Evolutionary conservation across 1,140 invertebrate genomes (phyloP).

Genomic region (Mylabris phalerata): DNA sequence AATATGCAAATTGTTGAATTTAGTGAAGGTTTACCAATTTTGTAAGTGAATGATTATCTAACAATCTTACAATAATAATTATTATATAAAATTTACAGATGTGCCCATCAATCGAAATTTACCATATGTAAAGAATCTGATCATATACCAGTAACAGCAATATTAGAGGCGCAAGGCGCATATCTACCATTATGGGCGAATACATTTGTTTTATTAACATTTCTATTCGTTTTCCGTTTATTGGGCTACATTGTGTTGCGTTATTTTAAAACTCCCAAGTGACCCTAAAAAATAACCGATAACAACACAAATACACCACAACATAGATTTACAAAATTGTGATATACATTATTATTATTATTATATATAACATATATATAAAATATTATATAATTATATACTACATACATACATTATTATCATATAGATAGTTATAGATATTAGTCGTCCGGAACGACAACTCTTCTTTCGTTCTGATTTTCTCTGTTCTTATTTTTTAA

Average conservation of each 20-base stretch:
- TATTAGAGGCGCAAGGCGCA: slow-evolving; percentile 58
- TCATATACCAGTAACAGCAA: slow-evolving; percentile 60
- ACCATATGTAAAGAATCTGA: slow-evolving; percentile 52
- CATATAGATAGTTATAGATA: slow-evolving; percentile 9
- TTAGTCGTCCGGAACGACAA: slow-evolving; percentile 4
- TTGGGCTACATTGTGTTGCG: slow-evolving; percentile 70
- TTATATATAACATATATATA: neutral
- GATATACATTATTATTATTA: slow-evolving; percentile 21
- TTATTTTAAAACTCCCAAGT: slow-evolving; percentile 62
- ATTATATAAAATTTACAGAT: slow-evolving; percentile 45
- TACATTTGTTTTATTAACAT: slow-evolving; percentile 64
- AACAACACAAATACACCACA: too few relatives aligned
- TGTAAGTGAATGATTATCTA: slow-evolving; percentile 47
- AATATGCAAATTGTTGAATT: slow-evolving; percentile 84
- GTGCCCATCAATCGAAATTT: slow-evolving; percentile 62
- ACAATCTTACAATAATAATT: neutral
- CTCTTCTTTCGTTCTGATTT: too few relatives aligned
- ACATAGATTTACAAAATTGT: slow-evolving; percentile 18
- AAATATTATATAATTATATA: neutral
- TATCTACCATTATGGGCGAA: slow-evolving; percentile 66
- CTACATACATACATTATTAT: slow-evolving; percentile 9
- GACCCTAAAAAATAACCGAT: slow-evolving; percentile 23
- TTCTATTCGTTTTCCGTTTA: slow-evolving; percentile 65
- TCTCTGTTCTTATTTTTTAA: too few relatives aligned
- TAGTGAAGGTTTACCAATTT: slow-evolving; percentile 59